Base-by-base conservation (phyloP, 1,140 invertebrate species). In the Caenorhabditis inopinata region DNA sequence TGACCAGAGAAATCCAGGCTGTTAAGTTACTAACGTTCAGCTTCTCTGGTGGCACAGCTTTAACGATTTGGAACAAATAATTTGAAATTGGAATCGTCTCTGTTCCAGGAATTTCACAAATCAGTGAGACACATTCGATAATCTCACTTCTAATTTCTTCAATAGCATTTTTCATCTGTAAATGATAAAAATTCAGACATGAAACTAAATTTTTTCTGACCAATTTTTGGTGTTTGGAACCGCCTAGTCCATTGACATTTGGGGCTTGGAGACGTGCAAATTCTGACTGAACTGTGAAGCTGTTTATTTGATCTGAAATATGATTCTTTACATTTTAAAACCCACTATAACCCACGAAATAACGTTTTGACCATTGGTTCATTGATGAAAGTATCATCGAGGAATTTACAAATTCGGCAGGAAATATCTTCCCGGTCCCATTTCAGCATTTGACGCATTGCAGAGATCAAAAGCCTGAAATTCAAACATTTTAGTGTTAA, bases 241-340 rank as follows among this genome's bases (percentile, higher is more conserved):
- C 46, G 2, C 81, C 81, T 1, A 82, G 48, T 9, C 81, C 81
- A 51, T 82, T 82, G 42, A 82, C 38, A 14, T 78, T 25, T 21
- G 81, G 81, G 14, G 48, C 7, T 42, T 47, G 46, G 29, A 82
- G 81, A 9, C 35, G 62, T 16, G 46, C 46, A 25, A 82, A 82
- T 48, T 78, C 81, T 2, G 76, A 45, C 48, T 74, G 46, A 32
- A 82, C 76, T 14, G 62, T 68, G 35, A 79, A 49, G 0, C 27
- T 23, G 16, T 9, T 25, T 18, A 68, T 25, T 9, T 35, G n/a
- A 25, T 51, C 78, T 79, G 46, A 35, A 79, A 46, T 49, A 21
- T 21, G 23, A 77, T 77, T 62, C 62, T 77, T 21, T n/a, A 77
- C 25, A 16, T 16, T 46, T 46, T 29, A 27, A 9, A 68, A 73